Conservation (phyloP, 1,140 invertebrate species). For the Hyphantria cunea region DNA sequence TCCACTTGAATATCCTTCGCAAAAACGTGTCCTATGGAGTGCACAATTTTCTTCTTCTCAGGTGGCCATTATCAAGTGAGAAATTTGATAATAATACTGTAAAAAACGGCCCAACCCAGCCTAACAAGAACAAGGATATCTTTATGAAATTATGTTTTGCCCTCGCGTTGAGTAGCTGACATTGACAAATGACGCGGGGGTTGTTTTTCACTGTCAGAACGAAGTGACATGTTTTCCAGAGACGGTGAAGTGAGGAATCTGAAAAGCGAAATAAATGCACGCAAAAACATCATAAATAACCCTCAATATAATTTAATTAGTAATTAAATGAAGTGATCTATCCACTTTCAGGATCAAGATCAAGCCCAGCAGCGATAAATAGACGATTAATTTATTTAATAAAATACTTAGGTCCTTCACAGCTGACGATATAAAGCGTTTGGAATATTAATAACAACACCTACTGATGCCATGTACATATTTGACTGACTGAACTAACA, state of each 20-base stretch:
- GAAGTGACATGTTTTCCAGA: slow-evolving; percentile 69
- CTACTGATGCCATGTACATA: too few relatives aligned
- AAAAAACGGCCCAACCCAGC: slow-evolving; percentile 44
- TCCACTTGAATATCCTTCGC: too few relatives aligned
- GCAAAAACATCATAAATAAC: slow-evolving; percentile 34
- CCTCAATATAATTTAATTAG: slow-evolving; percentile 28
- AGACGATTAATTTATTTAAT: too few relatives aligned
- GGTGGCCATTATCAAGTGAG: slow-evolving; percentile 45
- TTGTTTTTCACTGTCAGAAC: slow-evolving; percentile 74
- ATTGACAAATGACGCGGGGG: slow-evolving; percentile 71
- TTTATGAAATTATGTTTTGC: slow-evolving; percentile 77
- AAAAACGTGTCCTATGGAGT: too few relatives aligned
- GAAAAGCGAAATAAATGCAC: slow-evolving; percentile 53
- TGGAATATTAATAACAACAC: too few relatives aligned
- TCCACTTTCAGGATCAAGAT: not conserved
- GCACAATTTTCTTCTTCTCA: not conserved
- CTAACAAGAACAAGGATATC: slow-evolving; percentile 69
- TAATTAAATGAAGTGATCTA: not conserved
- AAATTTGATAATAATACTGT: slow-evolving; percentile 47
- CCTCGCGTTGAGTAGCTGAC: slow-evolving; percentile 64
- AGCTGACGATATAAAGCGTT: too few relatives aligned
- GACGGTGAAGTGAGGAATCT: slow-evolving; percentile 57
- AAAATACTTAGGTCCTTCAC: too few relatives aligned
- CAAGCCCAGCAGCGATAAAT: not conserved
- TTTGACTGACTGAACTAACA: too few relatives aligned